phyloP scores from a whole-genome alignment of 1,140 invertebrate species.

The Drosophila tsacasi region DNA sequence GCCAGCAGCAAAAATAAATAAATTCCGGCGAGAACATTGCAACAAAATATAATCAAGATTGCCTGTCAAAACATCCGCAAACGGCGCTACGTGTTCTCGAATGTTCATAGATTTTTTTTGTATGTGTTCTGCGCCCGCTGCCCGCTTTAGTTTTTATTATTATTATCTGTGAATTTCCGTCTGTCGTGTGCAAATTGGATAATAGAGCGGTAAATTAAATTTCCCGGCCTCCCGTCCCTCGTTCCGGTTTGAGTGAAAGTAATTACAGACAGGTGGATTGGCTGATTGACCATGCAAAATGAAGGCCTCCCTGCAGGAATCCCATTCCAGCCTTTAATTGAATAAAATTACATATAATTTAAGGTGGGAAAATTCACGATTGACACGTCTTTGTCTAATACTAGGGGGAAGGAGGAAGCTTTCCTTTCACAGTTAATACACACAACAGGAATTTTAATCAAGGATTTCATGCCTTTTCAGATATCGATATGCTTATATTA shows the following conservation, averaged over 20 bases:
- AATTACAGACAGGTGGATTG: slow-evolving; percentile 42
- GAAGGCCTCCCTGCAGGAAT: not conserved
- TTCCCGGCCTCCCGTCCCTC: slow-evolving; percentile 5
- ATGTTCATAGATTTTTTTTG: slow-evolving; percentile 46
- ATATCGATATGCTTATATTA: too few species aligned
- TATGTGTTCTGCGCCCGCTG: not conserved
- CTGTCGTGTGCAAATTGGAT: slow-evolving; percentile 60
- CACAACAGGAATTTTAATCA: not conserved
- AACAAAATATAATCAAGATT: slow-evolving; percentile 51
- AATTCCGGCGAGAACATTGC: slow-evolving; percentile 14
- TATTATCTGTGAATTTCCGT: slow-evolving; percentile 60
- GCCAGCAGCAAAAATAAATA: slow-evolving; percentile 30
- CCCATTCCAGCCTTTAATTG: slow-evolving; percentile 1
- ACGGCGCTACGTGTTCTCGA: slow-evolving; percentile 24
- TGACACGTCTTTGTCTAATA: not conserved
- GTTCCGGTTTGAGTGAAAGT: slow-evolving; percentile 34
- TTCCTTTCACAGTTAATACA: not conserved
- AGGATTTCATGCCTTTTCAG: not conserved
- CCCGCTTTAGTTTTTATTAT: slow-evolving; percentile 54
- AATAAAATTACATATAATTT: slow-evolving; percentile 25
- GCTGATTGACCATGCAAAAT: slow-evolving; percentile 10
- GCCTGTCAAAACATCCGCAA: slow-evolving; percentile 38
- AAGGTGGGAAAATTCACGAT: slow-evolving; percentile 5
- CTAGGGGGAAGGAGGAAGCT: not conserved
- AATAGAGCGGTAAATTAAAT: slow-evolving; percentile 55